Percentiles rank a stretch among this genome's conserved stretches.
Evolutionary conservation across 2,888 invertebrate genomes (phyloP).

Genomic region (Agrilus biguttatus): DNA sequence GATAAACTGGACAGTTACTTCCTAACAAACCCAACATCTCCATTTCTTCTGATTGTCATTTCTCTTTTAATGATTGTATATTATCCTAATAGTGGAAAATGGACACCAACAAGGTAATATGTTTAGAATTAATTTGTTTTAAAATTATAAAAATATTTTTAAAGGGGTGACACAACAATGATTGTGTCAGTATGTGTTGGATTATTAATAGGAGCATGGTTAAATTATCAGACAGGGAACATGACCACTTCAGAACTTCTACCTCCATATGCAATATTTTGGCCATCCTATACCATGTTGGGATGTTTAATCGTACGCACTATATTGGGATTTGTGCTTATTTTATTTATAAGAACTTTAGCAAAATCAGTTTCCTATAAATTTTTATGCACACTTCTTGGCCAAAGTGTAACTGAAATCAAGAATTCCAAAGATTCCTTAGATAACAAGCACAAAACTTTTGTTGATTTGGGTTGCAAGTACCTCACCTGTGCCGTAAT

Average conservation of each 20-base stretch:
- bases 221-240: constrained; percentile 68
- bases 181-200: constrained; percentile 73
- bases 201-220: constrained; percentile 66
- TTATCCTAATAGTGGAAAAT: constrained; percentile 70
- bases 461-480: constrained; percentile 71
- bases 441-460: constrained; percentile 54
- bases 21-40: constrained; percentile 50
- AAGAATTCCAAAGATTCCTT: constrained; percentile 48
- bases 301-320: constrained; percentile 54
- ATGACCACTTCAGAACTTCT: constrained; percentile 41
- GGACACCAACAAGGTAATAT: constrained; percentile 75
- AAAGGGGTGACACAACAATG: constrained; percentile 79
- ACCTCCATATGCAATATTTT: constrained; percentile 59
- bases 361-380: constrained; percentile 57
- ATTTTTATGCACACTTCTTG: constrained; percentile 53
- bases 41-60: constrained; percentile 44
- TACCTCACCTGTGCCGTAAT: constrained; percentile 69
- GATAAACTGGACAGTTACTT: constrained; percentile 60
- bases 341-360: constrained; percentile 51
- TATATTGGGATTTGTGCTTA: constrained; percentile 58
- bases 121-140: neutral
- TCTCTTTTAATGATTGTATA: constrained; percentile 57
- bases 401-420: constrained; percentile 50
- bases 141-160: constrained; percentile 17
- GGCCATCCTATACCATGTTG: constrained; percentile 63